phyloP scores from a whole-genome alignment of 1,140 invertebrate genomes.

The Polyergus mexicanus region DNA sequence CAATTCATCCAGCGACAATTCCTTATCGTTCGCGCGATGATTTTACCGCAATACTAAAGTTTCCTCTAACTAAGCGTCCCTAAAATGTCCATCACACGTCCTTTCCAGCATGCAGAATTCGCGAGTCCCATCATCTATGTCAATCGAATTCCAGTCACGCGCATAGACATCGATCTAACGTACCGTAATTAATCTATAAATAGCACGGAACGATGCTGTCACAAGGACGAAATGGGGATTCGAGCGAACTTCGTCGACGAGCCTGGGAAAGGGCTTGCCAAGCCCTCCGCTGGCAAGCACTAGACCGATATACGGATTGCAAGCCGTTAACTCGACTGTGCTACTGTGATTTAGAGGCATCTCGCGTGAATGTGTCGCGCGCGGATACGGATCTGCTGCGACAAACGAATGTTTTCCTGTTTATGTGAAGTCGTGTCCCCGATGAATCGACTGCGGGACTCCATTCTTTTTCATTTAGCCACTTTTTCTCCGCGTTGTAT shows the following conservation, averaged over 20 bases:
- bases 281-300: conserved; percentile 22
- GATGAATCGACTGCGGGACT: conserved; percentile 52
- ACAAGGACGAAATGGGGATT: not conserved
- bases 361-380: conserved; percentile 53
- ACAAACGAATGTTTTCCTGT: conserved; percentile 65
- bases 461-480: conserved; percentile 8
- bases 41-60: conserved; percentile 24
- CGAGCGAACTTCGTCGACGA: conserved; percentile 24
- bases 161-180: conserved; percentile 48
- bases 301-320: conserved; percentile 36
- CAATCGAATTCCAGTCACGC: conserved; percentile 55
- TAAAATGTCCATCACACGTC: conserved; percentile 56
- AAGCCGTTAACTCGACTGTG: conserved; percentile 54
- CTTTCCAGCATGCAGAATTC: conserved; percentile 5
- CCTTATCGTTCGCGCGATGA: conserved; percentile 22
- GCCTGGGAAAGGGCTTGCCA: conserved; percentile 27
- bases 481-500: conserved; percentile 18
- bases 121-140: conserved; percentile 37
- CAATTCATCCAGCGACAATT: not conserved
- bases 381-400: conserved; percentile 52
- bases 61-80: conserved; percentile 17
- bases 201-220: conserved; percentile 21
- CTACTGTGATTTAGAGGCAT: conserved; percentile 50
- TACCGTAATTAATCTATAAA: conserved; percentile 60
- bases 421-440: conserved; percentile 46